Percentiles rank a stretch among this genome's conserved stretches.
Evolutionary conservation across 2,888 invertebrate genomes (phyloP).

Genomic region (Tetragonula carbonaria): DNA sequence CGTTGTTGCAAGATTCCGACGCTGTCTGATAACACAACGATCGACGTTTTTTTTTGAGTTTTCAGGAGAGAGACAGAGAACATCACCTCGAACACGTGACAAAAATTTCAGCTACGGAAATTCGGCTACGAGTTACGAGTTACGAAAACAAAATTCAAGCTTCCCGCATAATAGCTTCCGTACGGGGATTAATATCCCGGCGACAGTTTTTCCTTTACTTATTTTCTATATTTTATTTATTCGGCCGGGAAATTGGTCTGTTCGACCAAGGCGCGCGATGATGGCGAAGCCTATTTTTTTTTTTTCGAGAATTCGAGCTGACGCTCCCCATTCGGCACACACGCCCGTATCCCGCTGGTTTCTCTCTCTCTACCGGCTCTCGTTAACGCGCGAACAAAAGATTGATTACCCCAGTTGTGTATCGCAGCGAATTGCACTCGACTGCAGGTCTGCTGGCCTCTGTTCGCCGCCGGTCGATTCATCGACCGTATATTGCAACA

Average conservation of each 20-base stretch:
- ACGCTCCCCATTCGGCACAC: background rate
- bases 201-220: background rate
- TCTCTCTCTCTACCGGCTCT: constrained; percentile 65
- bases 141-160: background rate
- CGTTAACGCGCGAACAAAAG: constrained; percentile 75
- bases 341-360: background rate
- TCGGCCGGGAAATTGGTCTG: background rate
- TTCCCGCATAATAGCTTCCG: background rate
- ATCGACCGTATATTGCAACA: constrained; percentile 7
- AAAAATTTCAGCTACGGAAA: too few relatives aligned
- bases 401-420: constrained; percentile 74
- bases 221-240: background rate
- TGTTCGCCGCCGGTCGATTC: constrained; percentile 4
- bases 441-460: background rate
- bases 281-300: background rate
- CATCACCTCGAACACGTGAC: too few relatives aligned
- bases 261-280: background rate
- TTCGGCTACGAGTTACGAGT: too few relatives aligned
- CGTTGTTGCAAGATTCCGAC: too few relatives aligned
- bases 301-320: background rate
- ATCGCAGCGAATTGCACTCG: constrained; percentile 60
- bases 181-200: background rate
- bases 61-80: too few relatives aligned
- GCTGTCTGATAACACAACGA: too few relatives aligned
- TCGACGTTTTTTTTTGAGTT: too few relatives aligned